Conservation (phyloP, 2,888 invertebrate genomes). For the Drosophila paranaensis region DNA sequence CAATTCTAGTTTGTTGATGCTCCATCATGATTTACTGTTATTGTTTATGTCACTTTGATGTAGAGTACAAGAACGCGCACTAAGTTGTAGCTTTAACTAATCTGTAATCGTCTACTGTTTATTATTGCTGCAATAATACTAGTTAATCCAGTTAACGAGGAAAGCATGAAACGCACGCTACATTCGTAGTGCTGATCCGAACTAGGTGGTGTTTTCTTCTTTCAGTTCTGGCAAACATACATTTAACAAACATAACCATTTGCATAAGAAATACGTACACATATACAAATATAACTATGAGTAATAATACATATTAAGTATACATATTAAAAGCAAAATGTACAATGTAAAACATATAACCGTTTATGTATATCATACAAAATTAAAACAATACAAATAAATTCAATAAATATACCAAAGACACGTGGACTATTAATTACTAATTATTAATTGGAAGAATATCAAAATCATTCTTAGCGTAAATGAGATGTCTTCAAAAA, state of each 20-base stretch:
- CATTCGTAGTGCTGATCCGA: slow-evolving; percentile 46
- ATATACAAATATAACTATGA: slow-evolving; percentile 63
- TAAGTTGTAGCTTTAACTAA: slow-evolving; percentile 79
- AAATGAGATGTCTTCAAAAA: too few species aligned
- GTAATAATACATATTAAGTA: slow-evolving; percentile 66
- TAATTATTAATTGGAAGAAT: neutral
- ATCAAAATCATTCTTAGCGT: neutral
- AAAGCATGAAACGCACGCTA: slow-evolving; percentile 8
- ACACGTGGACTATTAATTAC: neutral
- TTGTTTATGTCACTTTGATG: slow-evolving; percentile 50
- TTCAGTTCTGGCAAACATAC: slow-evolving; percentile 51
- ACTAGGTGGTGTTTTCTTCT: slow-evolving; percentile 56
- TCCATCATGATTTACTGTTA: slow-evolving; percentile 52
- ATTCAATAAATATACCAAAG: slow-evolving; percentile 77
- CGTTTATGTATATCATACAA: slow-evolving; percentile 70
- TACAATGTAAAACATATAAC: slow-evolving; percentile 79
- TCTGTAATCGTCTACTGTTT: slow-evolving; percentile 56
- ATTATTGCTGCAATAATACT: slow-evolving; percentile 54
- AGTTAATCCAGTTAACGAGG: slow-evolving; percentile 41
- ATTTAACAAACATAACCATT: slow-evolving; percentile 62
- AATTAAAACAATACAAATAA: slow-evolving; percentile 63
- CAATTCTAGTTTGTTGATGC: slow-evolving; percentile 39
- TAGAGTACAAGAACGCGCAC: slow-evolving; percentile 76
- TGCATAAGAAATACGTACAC: slow-evolving; percentile 52
- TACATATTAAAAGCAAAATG: slow-evolving; percentile 65